Conservation (phyloP, 2,113 vertebrate genomes). For the Poicephalus gulielmi region DNA sequence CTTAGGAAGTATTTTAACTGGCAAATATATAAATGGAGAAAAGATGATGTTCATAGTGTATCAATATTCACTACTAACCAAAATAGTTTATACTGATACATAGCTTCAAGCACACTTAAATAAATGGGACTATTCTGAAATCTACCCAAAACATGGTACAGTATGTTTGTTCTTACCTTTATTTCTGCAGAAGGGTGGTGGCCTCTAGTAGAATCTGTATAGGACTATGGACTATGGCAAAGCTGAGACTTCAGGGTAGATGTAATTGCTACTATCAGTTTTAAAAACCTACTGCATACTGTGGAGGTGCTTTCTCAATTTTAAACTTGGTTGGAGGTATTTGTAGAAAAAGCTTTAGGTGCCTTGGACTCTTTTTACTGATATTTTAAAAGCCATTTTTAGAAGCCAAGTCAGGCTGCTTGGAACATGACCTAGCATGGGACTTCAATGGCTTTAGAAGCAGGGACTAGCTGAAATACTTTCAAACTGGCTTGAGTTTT, state of each 20-base stretch:
- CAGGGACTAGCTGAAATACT: background rate
- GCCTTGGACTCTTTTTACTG: background rate
- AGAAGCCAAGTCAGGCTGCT: background rate
- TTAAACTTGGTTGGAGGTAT: background rate
- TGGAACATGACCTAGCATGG: background rate
- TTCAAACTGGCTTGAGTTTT: background rate
- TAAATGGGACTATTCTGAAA: background rate
- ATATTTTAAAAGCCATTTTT: background rate
- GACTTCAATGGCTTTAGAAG: background rate
- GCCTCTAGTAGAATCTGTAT: background rate
- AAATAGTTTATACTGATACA: background rate
- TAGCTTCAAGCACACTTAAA: background rate
- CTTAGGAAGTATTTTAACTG: background rate
- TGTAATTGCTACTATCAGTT: background rate
- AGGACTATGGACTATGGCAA: background rate
- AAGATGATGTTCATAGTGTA: background rate
- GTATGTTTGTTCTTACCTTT: background rate
- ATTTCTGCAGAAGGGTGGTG: background rate
- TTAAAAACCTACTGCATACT: background rate
- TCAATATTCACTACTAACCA: background rate
- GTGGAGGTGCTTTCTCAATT: background rate
- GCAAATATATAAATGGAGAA: background rate
- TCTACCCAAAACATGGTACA: background rate
- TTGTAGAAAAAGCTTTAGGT: background rate
- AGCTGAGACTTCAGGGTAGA: background rate